phyloP scores from a whole-genome alignment of 1,140 invertebrate genomes.

The Brachionus plicatilis region DNA sequence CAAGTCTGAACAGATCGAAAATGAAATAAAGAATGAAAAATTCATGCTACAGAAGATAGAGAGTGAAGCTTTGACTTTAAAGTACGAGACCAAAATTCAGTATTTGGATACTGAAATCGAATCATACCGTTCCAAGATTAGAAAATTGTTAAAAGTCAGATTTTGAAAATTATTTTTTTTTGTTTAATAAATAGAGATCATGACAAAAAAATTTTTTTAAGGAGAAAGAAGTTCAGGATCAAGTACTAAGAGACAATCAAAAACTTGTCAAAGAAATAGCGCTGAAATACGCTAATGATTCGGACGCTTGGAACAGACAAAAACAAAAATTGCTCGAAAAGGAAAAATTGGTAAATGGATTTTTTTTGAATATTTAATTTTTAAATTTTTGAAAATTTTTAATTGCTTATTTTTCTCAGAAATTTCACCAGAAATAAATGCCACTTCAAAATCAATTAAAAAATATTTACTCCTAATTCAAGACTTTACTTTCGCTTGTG shows the following conservation, averaged over 20 bases:
- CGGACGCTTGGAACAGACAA: slow-evolving; percentile 29
- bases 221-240: slow-evolving; percentile 39
- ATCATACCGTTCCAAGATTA: slow-evolving; percentile 17
- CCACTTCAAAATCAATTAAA: no score
- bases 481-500: no score
- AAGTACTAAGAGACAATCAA: slow-evolving; percentile 38
- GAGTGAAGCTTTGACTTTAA: not conserved
- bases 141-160: slow-evolving; percentile 1
- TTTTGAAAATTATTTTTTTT: not conserved
- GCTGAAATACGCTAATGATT: slow-evolving; percentile 30
- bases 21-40: slow-evolving; percentile 32
- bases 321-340: slow-evolving; percentile 37
- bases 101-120: slow-evolving; percentile 32
- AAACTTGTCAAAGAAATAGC: slow-evolving; percentile 38
- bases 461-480: no score
- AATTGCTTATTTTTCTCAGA: not conserved
- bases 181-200: no score
- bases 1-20: slow-evolving; percentile 17
- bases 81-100: slow-evolving; percentile 38
- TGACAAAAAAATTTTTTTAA: not conserved
- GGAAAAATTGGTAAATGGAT: slow-evolving; percentile 6
- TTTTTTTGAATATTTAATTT: no score
- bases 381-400: not conserved
- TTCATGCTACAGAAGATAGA: slow-evolving; percentile 16
- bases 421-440: no score